These are phyloP conservation scores for Gobiocypris rarus DNA, from an alignment of 2,113 vertebrate species.

Conservation along the genomic window DNA sequence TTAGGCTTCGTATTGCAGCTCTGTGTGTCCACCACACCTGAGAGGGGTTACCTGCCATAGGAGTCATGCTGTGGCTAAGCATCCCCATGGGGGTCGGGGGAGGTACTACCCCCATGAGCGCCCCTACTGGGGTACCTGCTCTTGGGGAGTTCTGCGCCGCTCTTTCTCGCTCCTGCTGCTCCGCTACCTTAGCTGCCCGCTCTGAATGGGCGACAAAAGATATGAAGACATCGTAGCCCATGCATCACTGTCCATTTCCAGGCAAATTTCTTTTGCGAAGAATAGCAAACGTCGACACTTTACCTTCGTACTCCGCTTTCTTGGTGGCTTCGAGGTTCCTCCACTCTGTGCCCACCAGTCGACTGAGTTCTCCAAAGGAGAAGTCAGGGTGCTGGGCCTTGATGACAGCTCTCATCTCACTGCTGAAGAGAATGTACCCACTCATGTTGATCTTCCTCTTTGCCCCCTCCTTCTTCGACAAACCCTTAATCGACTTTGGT, in stretches of 20 bases:
- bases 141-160: conserved; percentile 90
- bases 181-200: conserved; percentile 98
- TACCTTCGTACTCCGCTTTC: conserved; percentile 99
- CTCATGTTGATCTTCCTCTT: conserved; percentile 99
- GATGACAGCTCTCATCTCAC: conserved; percentile 98
- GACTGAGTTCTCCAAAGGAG: conserved; percentile 97
- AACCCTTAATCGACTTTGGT: conserved; percentile 93
- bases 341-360: conserved; percentile 98
- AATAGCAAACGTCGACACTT: conserved; percentile 44
- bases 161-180: conserved; percentile 98
- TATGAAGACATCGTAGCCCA: not conserved
- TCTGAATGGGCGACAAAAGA: conserved; percentile 81
- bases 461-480: conserved; percentile 94
- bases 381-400: conserved; percentile 98
- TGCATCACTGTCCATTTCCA: not conserved
- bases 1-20: conserved; percentile 74
- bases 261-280: not conserved
- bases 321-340: conserved; percentile 93
- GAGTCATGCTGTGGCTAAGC: conserved; percentile 97
- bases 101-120: conserved; percentile 96
- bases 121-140: conserved; percentile 97
- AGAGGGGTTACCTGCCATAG: conserved; percentile 95
- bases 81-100: conserved; percentile 97
- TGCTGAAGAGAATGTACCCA: conserved; percentile 99
- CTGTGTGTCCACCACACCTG: conserved; percentile 65